Conservation (phyloP, 2,888 invertebrate genomes). For the Chymomyza fuscimana region DNA sequence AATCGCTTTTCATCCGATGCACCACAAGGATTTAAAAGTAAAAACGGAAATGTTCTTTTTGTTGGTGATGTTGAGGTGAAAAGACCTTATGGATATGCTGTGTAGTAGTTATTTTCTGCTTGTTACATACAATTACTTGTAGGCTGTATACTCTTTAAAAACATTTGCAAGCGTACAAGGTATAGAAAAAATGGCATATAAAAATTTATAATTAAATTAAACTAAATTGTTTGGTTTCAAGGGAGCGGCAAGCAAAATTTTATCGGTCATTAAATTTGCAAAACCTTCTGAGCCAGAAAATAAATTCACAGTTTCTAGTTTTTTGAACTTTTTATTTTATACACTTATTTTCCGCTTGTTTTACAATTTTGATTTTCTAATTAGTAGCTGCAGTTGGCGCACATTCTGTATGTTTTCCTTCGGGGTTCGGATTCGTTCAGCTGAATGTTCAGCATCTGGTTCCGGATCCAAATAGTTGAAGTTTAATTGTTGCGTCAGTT, state of each 20-base stretch:
- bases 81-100: too few species aligned
- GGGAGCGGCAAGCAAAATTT: conserved; percentile 31
- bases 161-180: not conserved
- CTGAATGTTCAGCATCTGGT: conserved; percentile 1
- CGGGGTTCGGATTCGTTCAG: not conserved
- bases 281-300: conserved; percentile 23
- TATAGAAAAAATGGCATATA: not conserved
- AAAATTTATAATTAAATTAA: conserved; percentile 50
- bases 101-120: too few species aligned
- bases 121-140: too few species aligned
- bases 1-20: too few species aligned
- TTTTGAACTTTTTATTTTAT: conserved; percentile 47
- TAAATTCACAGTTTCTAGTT: conserved; percentile 32
- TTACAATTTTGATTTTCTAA: conserved; percentile 36
- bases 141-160: not conserved
- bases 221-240: conserved; percentile 17
- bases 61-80: too few species aligned
- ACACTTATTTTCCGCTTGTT: conserved; percentile 14
- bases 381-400: conserved; percentile 16
- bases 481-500: conserved; percentile 13
- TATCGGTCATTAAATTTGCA: conserved; percentile 22
- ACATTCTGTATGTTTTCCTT: not conserved
- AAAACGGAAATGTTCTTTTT: too few species aligned
- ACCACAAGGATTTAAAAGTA: too few species aligned
- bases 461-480: conserved; percentile 14